Evolutionary conservation across 1,140 invertebrate species (phyloP).

Genomic region (Oppia nitens): DNA sequence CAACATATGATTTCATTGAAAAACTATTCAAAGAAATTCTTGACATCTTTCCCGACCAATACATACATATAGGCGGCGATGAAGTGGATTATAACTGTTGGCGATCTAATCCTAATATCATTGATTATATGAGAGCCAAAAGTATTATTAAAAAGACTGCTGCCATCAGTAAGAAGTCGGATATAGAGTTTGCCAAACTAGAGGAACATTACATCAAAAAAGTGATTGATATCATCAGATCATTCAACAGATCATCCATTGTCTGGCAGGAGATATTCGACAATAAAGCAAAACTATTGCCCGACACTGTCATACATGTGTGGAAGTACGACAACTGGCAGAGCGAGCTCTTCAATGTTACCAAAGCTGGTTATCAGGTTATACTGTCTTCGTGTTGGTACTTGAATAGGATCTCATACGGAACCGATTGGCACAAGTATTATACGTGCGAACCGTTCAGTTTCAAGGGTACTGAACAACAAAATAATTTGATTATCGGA

Average conservation of each 20-base stretch:
- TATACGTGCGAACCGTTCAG: constrained; percentile 14
- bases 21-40: constrained; percentile 50
- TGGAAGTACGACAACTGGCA: constrained; percentile 38
- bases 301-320: constrained; percentile 51
- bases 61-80: constrained; percentile 73
- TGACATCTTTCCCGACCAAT: constrained; percentile 50
- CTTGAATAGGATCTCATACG: constrained; percentile 31
- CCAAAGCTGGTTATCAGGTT: constrained; percentile 23
- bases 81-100: constrained; percentile 75
- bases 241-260: constrained; percentile 36
- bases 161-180: constrained; percentile 16
- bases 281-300: constrained; percentile 45
- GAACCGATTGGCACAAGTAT: constrained; percentile 32
- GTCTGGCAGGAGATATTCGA: constrained; percentile 88
- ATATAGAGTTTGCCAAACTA: constrained; percentile 36
- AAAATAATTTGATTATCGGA: neutral
- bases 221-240: constrained; percentile 34
- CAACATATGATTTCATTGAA: constrained; percentile 47
- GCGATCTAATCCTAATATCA: constrained; percentile 53
- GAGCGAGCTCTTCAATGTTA: constrained; percentile 35
- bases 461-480: neutral
- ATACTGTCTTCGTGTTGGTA: constrained; percentile 28
- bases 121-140: constrained; percentile 43
- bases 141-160: constrained; percentile 51
- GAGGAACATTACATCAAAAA: constrained; percentile 50